Percentiles rank a stretch among this genome's conserved stretches.
Evolutionary conservation across 2,113 vertebrate genomes (phyloP).

Genomic region (Trematomus loennbergii): DNA sequence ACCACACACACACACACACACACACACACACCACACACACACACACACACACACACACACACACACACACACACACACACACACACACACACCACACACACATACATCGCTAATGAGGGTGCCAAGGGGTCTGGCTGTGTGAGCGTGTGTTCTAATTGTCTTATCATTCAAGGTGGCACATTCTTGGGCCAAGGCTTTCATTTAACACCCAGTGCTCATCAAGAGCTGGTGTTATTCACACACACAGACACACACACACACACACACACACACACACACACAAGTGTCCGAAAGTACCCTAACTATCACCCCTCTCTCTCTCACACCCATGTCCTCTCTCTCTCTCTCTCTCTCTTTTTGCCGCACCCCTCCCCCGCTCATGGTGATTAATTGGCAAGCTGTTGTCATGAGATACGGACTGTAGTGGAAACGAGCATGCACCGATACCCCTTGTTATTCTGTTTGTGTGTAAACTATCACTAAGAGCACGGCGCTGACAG

Average conservation of each 20-base stretch:
- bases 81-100: conserved; percentile 22
- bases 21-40: no score
- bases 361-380: conserved; percentile 24
- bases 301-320: neutral
- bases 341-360: conserved; percentile 1
- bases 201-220: conserved; percentile 52
- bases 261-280: no score
- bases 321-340: conserved; percentile 11
- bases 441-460: conserved; percentile 23
- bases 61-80: neutral
- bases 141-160: conserved; percentile 56
- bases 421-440: conserved; percentile 34
- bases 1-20: no score
- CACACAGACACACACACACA: neutral
- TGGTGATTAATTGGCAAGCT: conserved; percentile 66
- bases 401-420: conserved; percentile 36
- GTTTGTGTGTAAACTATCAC: neutral
- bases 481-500: neutral
- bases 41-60: no score
- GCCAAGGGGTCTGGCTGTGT: conserved; percentile 42
- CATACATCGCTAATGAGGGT: conserved; percentile 45
- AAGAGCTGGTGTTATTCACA: conserved; percentile 23
- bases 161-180: conserved; percentile 61
- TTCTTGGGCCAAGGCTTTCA: conserved; percentile 53
- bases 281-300: neutral